Evolutionary conservation across 2,797 vertebrate species (phyloP), one percentile per base, ranked within the genome.

Genomic region (Sebastes hopkinsi): DNA sequence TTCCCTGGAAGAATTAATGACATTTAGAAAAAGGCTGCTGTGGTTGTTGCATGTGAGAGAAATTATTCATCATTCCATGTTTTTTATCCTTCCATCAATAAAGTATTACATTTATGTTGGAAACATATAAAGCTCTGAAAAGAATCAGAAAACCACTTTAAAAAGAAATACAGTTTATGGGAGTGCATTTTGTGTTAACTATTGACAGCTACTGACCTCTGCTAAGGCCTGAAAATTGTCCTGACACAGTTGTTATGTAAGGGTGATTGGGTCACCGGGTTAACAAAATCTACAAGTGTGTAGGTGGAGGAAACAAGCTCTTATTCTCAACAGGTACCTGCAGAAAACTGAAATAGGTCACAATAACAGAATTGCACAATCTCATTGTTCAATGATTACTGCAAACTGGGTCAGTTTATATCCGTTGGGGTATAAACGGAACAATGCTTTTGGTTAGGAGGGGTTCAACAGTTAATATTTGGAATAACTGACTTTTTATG

Each of bases 41-140:
- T 16, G 16, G 50, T 71, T 66, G 36, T 46, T 70, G 58, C 69
- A 69, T 42, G 70, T 66, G 68, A 72, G 29, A 69, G 61, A 79
- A 74, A 77, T 29, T 2, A 34, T 60, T n/a, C 8, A 60, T 69
- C 50, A 54, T 67, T 32, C 11, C 23, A 46, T 30, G 23, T 27
- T 58, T 58, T 75, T 23, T 54, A 55, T 72, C 5, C 23, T 34
- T 4, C 30, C 23, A 20, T 56, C 27, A 12, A 10, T 65, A 27
- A 76, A 67, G 16, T 55, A 14, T 30, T 77, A 1, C 8, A 16
- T 72, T 70, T 52, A 22, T 38, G 32, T 66, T 55, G 27, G 75
- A 80, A 81, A 55, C 54, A 1, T 60, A 34, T 22, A 14, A 67
- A 82, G 18, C 12, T 64, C 12, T 29, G 72, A 22, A 72, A 68